These are phyloP conservation scores for Hiodon tergisus DNA, from an alignment of 2,113 vertebrate genomes.

Conservation along the genomic window DNA sequence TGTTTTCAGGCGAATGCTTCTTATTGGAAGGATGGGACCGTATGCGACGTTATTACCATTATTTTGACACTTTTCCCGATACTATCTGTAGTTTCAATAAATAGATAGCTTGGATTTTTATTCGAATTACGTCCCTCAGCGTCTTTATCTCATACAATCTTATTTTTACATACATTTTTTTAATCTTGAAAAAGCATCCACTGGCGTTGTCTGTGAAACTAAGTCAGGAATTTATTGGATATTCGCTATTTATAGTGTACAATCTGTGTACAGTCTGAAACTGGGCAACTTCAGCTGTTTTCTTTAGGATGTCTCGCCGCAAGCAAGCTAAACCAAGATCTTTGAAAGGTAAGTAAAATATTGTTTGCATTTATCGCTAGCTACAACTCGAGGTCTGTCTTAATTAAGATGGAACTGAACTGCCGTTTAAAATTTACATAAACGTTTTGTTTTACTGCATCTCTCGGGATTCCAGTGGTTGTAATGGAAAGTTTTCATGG, in stretches of 20 bases:
- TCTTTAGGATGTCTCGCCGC: slow-evolving; percentile 99
- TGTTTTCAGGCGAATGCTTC: slow-evolving; percentile 56
- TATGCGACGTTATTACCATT: slow-evolving; percentile 57
- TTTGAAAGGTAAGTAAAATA: slow-evolving; percentile 88
- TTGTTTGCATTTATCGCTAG: slow-evolving; percentile 31
- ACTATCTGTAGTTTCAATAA: slow-evolving; percentile 48
- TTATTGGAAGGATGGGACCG: slow-evolving; percentile 62
- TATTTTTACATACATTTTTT: slow-evolving; percentile 32
- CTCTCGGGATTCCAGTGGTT: background rate
- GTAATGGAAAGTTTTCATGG: slow-evolving; percentile 1
- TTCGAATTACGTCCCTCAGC: slow-evolving; percentile 44
- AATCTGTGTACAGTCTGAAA: slow-evolving; percentile 67
- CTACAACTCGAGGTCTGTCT: slow-evolving; percentile 38
- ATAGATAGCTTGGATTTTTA: slow-evolving; percentile 56
- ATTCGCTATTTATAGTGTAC: slow-evolving; percentile 41
- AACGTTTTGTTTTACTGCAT: slow-evolving; percentile 10
- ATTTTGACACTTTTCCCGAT: slow-evolving; percentile 61
- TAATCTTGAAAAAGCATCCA: slow-evolving; percentile 51
- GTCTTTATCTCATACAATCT: slow-evolving; percentile 20
- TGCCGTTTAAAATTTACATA: background rate
- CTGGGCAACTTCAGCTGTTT: slow-evolving; percentile 94
- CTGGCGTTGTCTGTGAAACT: slow-evolving; percentile 48
- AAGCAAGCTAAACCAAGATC: slow-evolving; percentile 99
- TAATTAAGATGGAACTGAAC: slow-evolving; percentile 31
- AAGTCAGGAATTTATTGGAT: slow-evolving; percentile 49